A percentile compares a stretch with the other conserved stretches of the same genome.
Conservation (phyloP, 2,888 invertebrate species). For the Tuberolachnus salignus region DNA sequence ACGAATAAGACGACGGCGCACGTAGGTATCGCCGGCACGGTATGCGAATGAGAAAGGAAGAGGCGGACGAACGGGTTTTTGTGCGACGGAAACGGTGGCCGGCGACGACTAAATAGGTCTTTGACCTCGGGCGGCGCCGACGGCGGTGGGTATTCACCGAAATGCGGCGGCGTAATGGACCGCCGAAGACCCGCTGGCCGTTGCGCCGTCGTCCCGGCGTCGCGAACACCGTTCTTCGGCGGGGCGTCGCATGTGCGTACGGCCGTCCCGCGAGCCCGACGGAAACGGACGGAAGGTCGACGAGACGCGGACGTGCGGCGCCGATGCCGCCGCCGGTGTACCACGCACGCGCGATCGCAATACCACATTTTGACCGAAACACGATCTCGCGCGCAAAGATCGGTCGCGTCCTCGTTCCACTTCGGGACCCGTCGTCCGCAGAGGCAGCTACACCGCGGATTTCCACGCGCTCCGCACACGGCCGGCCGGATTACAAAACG, state of each 20-base stretch:
- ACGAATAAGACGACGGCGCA: neutral
- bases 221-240: neutral
- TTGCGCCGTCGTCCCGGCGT: neutral
- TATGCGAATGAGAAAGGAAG: conserved; percentile 34
- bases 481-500: neutral
- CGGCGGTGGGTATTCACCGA: neutral
- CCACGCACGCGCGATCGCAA: neutral
- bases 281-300: conserved; percentile 11
- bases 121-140: conserved; percentile 11
- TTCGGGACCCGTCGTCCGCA: conserved; percentile 19
- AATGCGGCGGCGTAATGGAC: neutral
- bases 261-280: too few relatives aligned
- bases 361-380: conserved; percentile 12
- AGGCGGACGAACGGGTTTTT: conserved; percentile 32
- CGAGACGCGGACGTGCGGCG: neutral
- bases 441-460: neutral
- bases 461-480: neutral
- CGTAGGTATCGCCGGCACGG: neutral
- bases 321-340: neutral
- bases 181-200: conserved; percentile 2
- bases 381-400: conserved; percentile 24
- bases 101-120: conserved; percentile 30
- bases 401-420: conserved; percentile 49
- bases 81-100: conserved; percentile 26
- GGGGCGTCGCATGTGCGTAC: neutral